Evolutionary conservation across 53 echinoderm and acorn worm genomes (phyloP).

Genomic region (Paelopatides confundens): DNA sequence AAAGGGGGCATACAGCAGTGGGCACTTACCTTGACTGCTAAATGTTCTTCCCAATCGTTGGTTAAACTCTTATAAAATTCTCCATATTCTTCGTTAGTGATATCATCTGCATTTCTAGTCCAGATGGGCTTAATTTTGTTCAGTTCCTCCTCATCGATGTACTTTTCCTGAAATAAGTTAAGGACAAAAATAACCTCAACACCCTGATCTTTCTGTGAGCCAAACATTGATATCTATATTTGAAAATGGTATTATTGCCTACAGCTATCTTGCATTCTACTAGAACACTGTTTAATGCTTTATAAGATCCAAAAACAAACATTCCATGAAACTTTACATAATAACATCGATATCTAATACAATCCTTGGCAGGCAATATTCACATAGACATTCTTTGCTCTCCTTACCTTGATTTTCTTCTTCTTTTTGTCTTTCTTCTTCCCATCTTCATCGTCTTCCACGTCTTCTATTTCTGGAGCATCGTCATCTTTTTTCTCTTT

Average conservation of each 20-base stretch:
- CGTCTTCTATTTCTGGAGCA: constrained; percentile 54
- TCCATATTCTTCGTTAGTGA: constrained; percentile 95
- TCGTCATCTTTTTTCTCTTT: constrained; percentile 75
- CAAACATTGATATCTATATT: too few species aligned
- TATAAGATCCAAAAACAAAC: too few species aligned
- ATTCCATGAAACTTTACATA: too few species aligned
- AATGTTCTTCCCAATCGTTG: constrained; percentile 98
- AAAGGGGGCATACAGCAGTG: too few species aligned
- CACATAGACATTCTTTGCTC: too few species aligned
- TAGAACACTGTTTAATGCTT: too few species aligned
- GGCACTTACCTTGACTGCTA: constrained; percentile 89
- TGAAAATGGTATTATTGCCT: too few species aligned
- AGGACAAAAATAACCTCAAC: neutral
- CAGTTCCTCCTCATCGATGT: constrained; percentile 87
- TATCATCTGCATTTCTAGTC: constrained; percentile 99
- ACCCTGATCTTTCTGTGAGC: too few species aligned
- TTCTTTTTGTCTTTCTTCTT: constrained; percentile 76
- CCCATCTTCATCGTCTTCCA: constrained; percentile 67
- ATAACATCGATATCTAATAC: too few species aligned
- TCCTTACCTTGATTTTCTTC: constrained; percentile 79
- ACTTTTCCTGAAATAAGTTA: constrained; percentile 86
- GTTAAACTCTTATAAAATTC: constrained; percentile 99
- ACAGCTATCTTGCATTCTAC: too few species aligned
- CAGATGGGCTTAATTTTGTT: constrained; percentile 99
- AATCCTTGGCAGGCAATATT: too few species aligned